phyloP scores from a whole-genome alignment of 2,113 vertebrate species.

The Hemiprocne comata region DNA sequence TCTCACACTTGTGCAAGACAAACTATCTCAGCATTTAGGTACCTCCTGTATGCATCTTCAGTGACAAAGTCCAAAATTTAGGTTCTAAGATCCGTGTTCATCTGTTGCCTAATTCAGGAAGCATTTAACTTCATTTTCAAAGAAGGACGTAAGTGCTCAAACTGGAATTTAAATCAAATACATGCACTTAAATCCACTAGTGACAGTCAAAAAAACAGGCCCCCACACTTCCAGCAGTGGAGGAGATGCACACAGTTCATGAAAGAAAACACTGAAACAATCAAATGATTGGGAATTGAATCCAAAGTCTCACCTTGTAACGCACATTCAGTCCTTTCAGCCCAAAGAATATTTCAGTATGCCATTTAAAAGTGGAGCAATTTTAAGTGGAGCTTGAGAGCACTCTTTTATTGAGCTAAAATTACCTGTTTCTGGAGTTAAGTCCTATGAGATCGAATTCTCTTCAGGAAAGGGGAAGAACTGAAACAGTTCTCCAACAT shows the following conservation, averaged over 20 bases:
- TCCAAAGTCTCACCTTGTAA: neutral
- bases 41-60: neutral
- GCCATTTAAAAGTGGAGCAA: neutral
- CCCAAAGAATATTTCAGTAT: neutral
- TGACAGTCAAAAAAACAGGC: neutral
- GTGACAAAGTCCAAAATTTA: neutral
- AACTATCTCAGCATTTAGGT: neutral
- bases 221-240: neutral
- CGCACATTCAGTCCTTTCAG: neutral
- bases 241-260: neutral
- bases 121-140: neutral
- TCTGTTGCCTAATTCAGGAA: neutral
- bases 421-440: too few species aligned
- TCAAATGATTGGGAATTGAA: neutral
- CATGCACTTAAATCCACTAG: neutral
- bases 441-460: too few species aligned
- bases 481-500: too few species aligned
- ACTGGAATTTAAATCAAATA: neutral
- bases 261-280: neutral
- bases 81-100: neutral
- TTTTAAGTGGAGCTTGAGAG: neutral
- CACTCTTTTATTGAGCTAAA: neutral
- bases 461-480: too few species aligned
- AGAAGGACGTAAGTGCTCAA: neutral
- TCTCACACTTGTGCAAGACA: neutral